These are phyloP conservation scores for Thamnaconus septentrionalis DNA, from an alignment of 2,113 vertebrate genomes.

Conservation along the genomic window DNA sequence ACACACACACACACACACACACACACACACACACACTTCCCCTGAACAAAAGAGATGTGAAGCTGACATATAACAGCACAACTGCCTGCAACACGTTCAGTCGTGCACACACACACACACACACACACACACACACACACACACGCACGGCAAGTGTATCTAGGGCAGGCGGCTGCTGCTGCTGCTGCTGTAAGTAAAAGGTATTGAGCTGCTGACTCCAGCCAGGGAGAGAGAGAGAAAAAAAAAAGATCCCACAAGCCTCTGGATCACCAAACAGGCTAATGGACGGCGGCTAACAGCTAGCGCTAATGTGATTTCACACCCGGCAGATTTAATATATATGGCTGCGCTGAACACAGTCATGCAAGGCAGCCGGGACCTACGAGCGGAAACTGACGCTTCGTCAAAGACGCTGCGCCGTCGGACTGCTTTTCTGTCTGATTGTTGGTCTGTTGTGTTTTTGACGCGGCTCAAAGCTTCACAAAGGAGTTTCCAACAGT, in stretches of 20 bases:
- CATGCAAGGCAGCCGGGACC: conserved; percentile 33
- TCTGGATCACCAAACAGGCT: conserved; percentile 66
- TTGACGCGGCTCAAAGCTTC: no score
- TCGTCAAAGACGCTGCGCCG: no score
- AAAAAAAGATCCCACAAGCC: conserved; percentile 71
- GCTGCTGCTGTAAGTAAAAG: conserved; percentile 75
- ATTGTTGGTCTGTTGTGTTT: no score
- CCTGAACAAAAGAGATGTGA: conserved; percentile 52
- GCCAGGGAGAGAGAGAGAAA: no score
- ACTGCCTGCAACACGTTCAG: conserved; percentile 32
- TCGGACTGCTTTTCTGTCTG: no score
- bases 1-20: conserved; percentile 43
- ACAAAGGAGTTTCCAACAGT: no score
- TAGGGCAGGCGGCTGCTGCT: conserved; percentile 70
- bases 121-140: conserved; percentile 24
- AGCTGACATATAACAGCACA: conserved; percentile 38
- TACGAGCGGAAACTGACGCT: no score
- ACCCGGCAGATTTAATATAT: conserved; percentile 65
- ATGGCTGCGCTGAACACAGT: conserved; percentile 49
- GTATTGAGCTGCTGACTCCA: conserved; percentile 76
- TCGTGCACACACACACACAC: conserved; percentile 23
- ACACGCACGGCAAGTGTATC: conserved; percentile 47
- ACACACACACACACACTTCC: no score
- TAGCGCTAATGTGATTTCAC: conserved; percentile 71
- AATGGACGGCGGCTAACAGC: conserved; percentile 69